Conservation (phyloP, 2,888 invertebrate species). For the Pseudolycoriella hygida region DNA sequence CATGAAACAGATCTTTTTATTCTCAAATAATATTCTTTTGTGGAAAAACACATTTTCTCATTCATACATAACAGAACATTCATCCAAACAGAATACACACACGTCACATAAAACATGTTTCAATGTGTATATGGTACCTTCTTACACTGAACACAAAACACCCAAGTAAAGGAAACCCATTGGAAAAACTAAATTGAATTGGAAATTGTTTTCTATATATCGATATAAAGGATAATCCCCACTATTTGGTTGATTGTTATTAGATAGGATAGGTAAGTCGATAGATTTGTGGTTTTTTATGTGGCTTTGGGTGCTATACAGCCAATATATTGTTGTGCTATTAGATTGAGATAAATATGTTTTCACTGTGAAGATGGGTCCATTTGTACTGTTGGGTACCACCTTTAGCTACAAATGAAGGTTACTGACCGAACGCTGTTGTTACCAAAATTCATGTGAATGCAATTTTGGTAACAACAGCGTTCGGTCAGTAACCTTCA, state of each 20-base stretch:
- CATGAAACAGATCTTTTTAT: conserved; percentile 6
- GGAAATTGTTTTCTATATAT: conserved; percentile 4
- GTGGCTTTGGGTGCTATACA: background rate
- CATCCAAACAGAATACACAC: background rate
- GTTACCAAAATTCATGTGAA: too few species aligned
- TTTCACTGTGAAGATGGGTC: background rate
- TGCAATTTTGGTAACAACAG: too few species aligned
- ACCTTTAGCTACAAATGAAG: too few species aligned
- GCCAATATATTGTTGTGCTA: background rate
- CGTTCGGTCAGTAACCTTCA: too few species aligned
- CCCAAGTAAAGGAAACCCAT: conserved; percentile 1
- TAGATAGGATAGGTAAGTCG: conserved; percentile 7
- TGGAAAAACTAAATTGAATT: conserved; percentile 7
- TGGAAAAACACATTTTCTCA: conserved; percentile 1
- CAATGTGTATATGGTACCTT: too few species aligned
- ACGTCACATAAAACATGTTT: background rate
- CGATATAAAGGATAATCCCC: conserved; percentile 5
- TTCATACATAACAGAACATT: background rate
- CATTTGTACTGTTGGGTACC: too few species aligned
- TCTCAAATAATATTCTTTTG: conserved; percentile 8
- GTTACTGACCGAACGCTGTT: too few species aligned
- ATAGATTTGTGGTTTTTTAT: conserved; percentile 6
- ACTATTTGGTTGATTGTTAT: conserved; percentile 6
- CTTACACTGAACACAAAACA: background rate
- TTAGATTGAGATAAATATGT: background rate